A percentile compares a stretch with the other conserved stretches of the same genome.
These are phyloP conservation scores for Clepsis dumicolana DNA, from an alignment of 2,888 invertebrate genomes.

Conservation along the genomic window DNA sequence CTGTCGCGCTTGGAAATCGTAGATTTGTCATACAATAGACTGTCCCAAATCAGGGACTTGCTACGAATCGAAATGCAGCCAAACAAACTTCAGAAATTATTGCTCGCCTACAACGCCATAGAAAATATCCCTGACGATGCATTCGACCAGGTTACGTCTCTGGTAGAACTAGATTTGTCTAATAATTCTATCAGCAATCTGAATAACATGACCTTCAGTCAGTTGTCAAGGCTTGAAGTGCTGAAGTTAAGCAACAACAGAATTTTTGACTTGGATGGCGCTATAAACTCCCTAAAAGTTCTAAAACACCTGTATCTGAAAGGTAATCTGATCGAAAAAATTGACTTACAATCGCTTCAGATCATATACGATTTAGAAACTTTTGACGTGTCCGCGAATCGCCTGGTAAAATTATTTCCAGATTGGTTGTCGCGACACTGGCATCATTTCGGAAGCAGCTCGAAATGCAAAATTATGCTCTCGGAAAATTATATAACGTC, in stretches of 20 bases:
- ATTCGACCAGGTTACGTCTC: conserved; percentile 63
- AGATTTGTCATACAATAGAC: conserved; percentile 66
- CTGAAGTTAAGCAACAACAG: conserved; percentile 69
- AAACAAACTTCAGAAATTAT: conserved; percentile 61
- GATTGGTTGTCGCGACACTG: conserved; percentile 71
- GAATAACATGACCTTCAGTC: conserved; percentile 67
- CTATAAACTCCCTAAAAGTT: conserved; percentile 67
- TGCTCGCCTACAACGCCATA: conserved; percentile 65
- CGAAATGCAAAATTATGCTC: conserved; percentile 69
- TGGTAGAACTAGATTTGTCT: conserved; percentile 71
- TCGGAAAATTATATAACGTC: conserved; percentile 66
- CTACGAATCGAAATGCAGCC: conserved; percentile 66
- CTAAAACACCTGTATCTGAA: conserved; percentile 70
- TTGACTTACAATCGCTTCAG: conserved; percentile 67
- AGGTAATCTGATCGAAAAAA: conserved; percentile 66
- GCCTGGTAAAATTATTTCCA: conserved; percentile 64
- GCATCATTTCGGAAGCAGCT: conserved; percentile 65
- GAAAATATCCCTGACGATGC: conserved; percentile 58
- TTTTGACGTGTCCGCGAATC: conserved; percentile 73
- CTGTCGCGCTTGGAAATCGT: conserved; percentile 62
- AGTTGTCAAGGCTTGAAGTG: conserved; percentile 64
- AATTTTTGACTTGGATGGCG: conserved; percentile 74
- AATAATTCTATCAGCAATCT: conserved; percentile 66
- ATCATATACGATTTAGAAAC: conserved; percentile 74
- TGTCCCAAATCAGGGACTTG: conserved; percentile 61